Conservation (phyloP, 2,797 vertebrate species). For the Vultur gryphus region DNA sequence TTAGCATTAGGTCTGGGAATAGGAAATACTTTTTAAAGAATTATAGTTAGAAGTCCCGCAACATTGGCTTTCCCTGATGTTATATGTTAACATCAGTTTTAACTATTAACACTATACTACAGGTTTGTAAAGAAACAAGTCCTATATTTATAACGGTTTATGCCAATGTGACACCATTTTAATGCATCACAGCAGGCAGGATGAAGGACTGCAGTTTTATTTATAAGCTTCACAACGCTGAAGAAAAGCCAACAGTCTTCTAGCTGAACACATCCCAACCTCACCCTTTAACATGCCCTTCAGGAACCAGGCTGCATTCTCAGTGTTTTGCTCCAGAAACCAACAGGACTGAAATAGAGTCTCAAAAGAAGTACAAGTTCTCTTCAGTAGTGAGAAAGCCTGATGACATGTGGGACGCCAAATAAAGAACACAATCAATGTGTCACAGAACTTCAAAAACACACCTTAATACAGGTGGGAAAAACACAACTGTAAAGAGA, state of each 20-base stretch:
- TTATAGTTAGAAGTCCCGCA: not conserved
- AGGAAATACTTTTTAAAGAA: not conserved
- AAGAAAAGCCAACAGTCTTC: not conserved
- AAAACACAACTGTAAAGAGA: not conserved
- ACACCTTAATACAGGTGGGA: not conserved
- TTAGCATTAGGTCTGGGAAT: not conserved
- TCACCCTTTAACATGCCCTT: not conserved
- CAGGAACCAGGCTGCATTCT: not conserved
- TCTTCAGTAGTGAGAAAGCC: not conserved
- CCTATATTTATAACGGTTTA: rapidly evolving
- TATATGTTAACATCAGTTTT: not conserved
- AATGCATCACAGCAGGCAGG: not conserved
- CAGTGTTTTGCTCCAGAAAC: not conserved
- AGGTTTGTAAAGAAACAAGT: not conserved
- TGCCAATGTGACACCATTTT: not conserved
- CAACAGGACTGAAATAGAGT: not conserved
- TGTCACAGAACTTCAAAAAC: not conserved
- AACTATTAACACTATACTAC: not conserved
- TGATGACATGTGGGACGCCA: not conserved
- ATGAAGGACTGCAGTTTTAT: not conserved
- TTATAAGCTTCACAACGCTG: not conserved
- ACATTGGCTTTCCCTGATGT: not conserved
- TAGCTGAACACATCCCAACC: not conserved
- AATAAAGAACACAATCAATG: not conserved
- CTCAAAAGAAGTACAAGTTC: not conserved